phyloP scores from a whole-genome alignment of 2,113 vertebrate species.

The Poeciliopsis occidentalis region DNA sequence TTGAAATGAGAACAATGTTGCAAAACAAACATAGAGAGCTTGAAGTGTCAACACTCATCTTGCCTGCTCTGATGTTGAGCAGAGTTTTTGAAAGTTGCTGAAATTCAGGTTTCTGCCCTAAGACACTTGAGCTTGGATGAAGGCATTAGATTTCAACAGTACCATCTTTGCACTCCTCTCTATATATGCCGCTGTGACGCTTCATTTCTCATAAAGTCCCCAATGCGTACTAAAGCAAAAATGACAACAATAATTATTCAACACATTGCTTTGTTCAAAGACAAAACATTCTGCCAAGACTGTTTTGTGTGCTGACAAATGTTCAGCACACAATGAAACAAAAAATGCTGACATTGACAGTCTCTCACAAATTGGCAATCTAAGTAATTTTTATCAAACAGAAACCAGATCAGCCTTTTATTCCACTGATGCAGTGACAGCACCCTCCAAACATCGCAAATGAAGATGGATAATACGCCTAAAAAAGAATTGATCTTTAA shows the following conservation, averaged over 20 bases:
- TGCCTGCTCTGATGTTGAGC: constrained; percentile 9
- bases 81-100: constrained; percentile 1
- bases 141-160: constrained; percentile 19
- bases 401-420: constrained; percentile 32
- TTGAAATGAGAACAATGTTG: background rate
- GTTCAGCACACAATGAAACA: constrained; percentile 28
- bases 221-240: constrained; percentile 38
- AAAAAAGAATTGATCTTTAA: background rate
- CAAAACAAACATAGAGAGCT: background rate
- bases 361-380: constrained; percentile 22
- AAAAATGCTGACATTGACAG: constrained; percentile 13
- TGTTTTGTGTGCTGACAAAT: constrained; percentile 29
- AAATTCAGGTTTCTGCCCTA: constrained; percentile 20
- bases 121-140: constrained; percentile 17
- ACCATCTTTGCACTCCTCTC: constrained; percentile 18
- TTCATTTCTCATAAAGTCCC: constrained; percentile 38
- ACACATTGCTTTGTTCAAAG: constrained; percentile 30
- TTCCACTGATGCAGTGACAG: constrained; percentile 15
- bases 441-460: background rate
- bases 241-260: constrained; percentile 40
- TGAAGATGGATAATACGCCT: background rate
- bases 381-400: constrained; percentile 35
- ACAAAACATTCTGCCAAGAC: constrained; percentile 33
- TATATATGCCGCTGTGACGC: constrained; percentile 23
- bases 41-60: background rate